phyloP scores from a whole-genome alignment of 2,113 vertebrate genomes.

The Catharus bicknelli region DNA sequence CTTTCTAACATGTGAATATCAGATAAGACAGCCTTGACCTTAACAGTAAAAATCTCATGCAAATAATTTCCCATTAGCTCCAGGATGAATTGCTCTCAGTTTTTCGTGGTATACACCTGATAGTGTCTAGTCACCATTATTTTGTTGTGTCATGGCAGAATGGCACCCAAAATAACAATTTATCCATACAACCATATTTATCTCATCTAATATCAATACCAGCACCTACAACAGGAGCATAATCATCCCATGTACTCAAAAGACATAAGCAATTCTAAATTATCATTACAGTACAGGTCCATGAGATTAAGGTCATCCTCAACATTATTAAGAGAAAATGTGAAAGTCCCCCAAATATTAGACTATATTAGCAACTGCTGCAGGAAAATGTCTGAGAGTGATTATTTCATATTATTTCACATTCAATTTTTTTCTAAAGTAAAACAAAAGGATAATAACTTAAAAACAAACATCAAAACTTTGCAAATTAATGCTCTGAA shows the following conservation, averaged over 20 bases:
- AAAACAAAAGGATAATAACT: background rate
- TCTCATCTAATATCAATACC: background rate
- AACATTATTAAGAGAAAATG: background rate
- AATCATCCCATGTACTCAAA: background rate
- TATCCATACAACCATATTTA: background rate
- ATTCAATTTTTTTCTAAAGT: background rate
- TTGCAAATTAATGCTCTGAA: slow-evolving; percentile 21
- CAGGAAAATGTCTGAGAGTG: background rate
- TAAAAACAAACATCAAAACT: background rate
- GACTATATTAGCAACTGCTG: background rate
- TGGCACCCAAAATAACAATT: background rate
- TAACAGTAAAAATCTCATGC: background rate
- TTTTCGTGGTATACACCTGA: background rate
- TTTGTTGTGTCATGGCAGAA: background rate
- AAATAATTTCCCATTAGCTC: background rate
- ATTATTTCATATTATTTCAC: background rate
- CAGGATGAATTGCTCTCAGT: background rate
- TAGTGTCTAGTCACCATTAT: background rate
- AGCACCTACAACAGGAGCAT: background rate
- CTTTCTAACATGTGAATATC: background rate
- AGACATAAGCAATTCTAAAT: background rate
- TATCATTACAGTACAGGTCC: background rate
- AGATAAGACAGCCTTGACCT: background rate
- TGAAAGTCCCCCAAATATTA: background rate
- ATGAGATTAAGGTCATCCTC: background rate